Conservation (phyloP, 2,888 invertebrate genomes). For the Odontocolon sp. region DNA sequence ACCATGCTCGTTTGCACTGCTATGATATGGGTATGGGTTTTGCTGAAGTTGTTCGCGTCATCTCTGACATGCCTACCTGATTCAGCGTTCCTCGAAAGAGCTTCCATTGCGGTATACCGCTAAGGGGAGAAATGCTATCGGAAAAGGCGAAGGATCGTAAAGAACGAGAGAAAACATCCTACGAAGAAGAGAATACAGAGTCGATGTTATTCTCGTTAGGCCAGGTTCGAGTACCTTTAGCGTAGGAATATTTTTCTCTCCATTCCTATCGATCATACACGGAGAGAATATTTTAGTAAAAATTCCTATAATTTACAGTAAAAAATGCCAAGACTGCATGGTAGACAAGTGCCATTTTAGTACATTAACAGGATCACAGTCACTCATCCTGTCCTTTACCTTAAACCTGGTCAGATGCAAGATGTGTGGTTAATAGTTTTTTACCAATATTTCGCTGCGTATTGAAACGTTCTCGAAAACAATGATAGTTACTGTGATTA, state of each 20-base stretch:
- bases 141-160: conserved; percentile 40
- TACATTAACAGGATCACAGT: no score
- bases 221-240: conserved; percentile 30
- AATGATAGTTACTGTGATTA: not conserved
- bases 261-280: conserved; percentile 6
- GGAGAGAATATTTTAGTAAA: no score
- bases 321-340: no score
- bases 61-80: conserved; percentile 14
- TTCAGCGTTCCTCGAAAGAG: conserved; percentile 37
- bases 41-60: conserved; percentile 18
- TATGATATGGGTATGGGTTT: not conserved
- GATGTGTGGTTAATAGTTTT: no score
- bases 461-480: not conserved
- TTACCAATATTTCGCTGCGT: conserved; percentile 24
- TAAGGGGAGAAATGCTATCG: conserved; percentile 39
- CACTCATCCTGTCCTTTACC: no score
- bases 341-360: not conserved
- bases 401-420: no score
- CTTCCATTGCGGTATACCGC: conserved; percentile 34
- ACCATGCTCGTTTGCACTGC: conserved; percentile 35
- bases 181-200: conserved; percentile 26
- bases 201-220: conserved; percentile 2
- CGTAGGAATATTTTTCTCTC: conserved; percentile 22
- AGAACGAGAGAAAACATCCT: conserved; percentile 25
- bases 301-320: no score